Evolutionary conservation across 2,797 vertebrate species (phyloP), one percentile per base, ranked within the genome.

Genomic region (Craterocephalus amniculus): DNA sequence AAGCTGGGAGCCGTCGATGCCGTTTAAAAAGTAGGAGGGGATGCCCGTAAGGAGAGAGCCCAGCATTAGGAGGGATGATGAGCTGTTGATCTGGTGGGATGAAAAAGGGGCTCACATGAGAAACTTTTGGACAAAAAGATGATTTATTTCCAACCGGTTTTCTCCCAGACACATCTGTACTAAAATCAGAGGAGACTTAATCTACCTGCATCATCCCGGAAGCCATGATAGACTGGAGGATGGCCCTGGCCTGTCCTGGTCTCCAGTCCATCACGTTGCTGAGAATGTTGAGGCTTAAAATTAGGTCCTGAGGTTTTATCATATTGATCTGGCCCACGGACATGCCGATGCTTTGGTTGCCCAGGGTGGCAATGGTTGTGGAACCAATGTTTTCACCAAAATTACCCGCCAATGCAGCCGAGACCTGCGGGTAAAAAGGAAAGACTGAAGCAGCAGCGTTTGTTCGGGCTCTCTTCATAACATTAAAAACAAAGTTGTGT

Each of bases 11-110:
- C 70, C 32, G 0, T 0, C 31, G 57, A 94, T 80, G 34, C 1
- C 4, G 8, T 0, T 4, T 12, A 91, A 64, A 0, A 34, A 10
- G 2, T 43, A 2, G 0, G 86, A 20, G 0, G 92, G 90, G n/a
- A 95, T 1, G 0, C 94, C 94, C 1, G 24, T 2, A 29, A 93
- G 8, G 1, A 95, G 89, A 34, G 90, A 82, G 35, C 94, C 94
- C 51, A 95, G 67, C 14, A 0, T 20, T 2, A 76, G 0, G 62
- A 94, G 24, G 0, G 77, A 63, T 0, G 63, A 45, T 0, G 52
- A 5, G 32, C 13, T 69, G 52, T 72, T 69, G 32, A 94, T 63
- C 94, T 95, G 78, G 26, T 5, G 32, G 56, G 32, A 70, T 18
- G 40, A 26, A 61, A 45, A 7, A 51, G 40, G 4, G 4, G n/a